Evolutionary conservation across 2,797 vertebrate species (phyloP).

Genomic region (Halcyon smyrnensis): DNA sequence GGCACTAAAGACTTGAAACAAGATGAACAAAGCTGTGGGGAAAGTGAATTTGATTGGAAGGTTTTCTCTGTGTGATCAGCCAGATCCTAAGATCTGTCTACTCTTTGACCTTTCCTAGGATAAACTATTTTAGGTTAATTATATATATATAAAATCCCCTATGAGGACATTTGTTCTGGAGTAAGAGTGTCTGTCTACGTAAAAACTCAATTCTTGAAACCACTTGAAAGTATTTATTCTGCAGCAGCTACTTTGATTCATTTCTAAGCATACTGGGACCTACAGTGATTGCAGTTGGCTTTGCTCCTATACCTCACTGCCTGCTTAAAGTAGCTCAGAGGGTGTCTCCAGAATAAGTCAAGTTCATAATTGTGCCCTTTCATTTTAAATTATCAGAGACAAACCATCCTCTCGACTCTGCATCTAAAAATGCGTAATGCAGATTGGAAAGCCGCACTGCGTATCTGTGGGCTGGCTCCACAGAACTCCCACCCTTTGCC

Average conservation of each 20-base stretch:
- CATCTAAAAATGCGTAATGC: neutral
- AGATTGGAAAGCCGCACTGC: neutral
- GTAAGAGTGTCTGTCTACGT: neutral
- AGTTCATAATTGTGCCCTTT: neutral
- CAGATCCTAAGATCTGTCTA: neutral
- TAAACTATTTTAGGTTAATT: slow-evolving; percentile 11
- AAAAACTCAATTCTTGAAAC: slow-evolving; percentile 7
- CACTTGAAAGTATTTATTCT: neutral
- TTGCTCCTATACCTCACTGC: neutral
- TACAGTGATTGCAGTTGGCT: neutral
- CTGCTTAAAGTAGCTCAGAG: neutral
- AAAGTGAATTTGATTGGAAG: neutral
- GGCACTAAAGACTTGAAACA: neutral
- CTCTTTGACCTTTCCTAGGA: neutral
- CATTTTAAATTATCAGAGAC: neutral
- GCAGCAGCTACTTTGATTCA: neutral
- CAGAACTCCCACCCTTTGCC: neutral
- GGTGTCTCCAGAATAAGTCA: neutral
- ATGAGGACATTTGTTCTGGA: neutral
- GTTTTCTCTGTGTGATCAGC: neutral
- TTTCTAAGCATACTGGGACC: neutral
- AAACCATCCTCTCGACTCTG: neutral
- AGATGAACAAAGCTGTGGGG: neutral
- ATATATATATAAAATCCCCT: neutral
- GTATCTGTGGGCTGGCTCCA: neutral